Evolutionary conservation across 2,113 vertebrate genomes (phyloP).

Genomic region (Spermophilus dauricus): DNA sequence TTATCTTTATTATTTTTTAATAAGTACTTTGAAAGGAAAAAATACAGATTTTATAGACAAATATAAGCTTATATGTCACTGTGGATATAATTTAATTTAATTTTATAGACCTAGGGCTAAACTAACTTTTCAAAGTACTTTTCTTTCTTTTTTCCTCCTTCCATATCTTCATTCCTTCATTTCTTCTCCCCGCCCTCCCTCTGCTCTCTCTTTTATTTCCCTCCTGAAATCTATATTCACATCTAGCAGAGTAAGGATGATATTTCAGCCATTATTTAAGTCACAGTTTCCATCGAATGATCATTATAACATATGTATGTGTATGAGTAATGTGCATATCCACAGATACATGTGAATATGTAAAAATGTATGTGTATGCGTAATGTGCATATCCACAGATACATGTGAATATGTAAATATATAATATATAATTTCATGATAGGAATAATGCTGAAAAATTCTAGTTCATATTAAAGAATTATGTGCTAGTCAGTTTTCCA

Average conservation of each 20-base stretch:
- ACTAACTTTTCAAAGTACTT: not conserved
- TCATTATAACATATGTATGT: not conserved
- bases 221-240: not conserved
- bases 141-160: not conserved
- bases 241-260: not conserved
- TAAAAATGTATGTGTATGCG: not conserved
- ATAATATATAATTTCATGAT: not conserved
- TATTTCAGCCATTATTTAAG: not conserved
- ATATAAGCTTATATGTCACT: not conserved
- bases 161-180: too few species aligned
- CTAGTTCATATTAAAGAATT: not conserved
- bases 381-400: not conserved
- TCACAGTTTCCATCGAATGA: not conserved
- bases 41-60: not conserved
- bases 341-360: not conserved
- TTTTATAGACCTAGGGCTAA: not conserved
- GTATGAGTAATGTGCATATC: not conserved
- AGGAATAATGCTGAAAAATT: not conserved
- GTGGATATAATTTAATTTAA: not conserved
- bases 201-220: not conserved
- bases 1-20: not conserved
- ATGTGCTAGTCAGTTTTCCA: not conserved
- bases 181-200: too few species aligned
- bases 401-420: not conserved
- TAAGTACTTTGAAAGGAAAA: not conserved